Evolutionary conservation across 2,888 invertebrate species (phyloP).

Genomic region (Acleris emargana): DNA sequence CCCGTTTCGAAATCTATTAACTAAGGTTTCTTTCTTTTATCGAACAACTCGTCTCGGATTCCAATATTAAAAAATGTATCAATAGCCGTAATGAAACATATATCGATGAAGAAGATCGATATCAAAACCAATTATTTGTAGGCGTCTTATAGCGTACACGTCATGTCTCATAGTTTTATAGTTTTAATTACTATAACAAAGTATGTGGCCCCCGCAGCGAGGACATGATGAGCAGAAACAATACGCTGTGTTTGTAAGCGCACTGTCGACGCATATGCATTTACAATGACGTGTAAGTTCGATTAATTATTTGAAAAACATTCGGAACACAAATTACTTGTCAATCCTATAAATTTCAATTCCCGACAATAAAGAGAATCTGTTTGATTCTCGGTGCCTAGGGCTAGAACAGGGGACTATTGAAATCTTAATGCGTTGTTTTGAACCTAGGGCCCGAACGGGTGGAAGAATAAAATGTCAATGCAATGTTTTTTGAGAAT

Average conservation of each 20-base stretch:
- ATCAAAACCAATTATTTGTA: conserved; percentile 58
- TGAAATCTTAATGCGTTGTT: too few species aligned
- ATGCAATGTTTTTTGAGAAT: too few species aligned
- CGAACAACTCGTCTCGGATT: not conserved
- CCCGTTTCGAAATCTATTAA: conserved; percentile 7
- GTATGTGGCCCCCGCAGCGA: conserved; percentile 68
- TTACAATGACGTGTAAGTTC: too few species aligned
- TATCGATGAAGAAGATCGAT: conserved; percentile 51
- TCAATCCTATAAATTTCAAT: too few species aligned
- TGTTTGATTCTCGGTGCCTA: too few species aligned
- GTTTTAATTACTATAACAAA: conserved; percentile 77
- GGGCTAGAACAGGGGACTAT: too few species aligned
- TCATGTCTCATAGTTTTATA: conserved; percentile 56
- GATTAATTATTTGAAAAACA: too few species aligned
- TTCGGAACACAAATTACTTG: too few species aligned
- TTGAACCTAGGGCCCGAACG: too few species aligned
- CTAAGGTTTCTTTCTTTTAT: not conserved
- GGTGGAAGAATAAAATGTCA: too few species aligned
- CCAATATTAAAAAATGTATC: conserved; percentile 27
- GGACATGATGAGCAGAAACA: conserved; percentile 63
- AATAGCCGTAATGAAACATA: conserved; percentile 37
- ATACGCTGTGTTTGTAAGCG: conserved; percentile 44
- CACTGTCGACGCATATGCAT: not conserved
- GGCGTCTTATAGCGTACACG: conserved; percentile 54
- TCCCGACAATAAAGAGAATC: too few species aligned